These are phyloP conservation scores for Drosophila vallismaia DNA, from an alignment of 2,888 invertebrate species.

Conservation along the genomic window DNA sequence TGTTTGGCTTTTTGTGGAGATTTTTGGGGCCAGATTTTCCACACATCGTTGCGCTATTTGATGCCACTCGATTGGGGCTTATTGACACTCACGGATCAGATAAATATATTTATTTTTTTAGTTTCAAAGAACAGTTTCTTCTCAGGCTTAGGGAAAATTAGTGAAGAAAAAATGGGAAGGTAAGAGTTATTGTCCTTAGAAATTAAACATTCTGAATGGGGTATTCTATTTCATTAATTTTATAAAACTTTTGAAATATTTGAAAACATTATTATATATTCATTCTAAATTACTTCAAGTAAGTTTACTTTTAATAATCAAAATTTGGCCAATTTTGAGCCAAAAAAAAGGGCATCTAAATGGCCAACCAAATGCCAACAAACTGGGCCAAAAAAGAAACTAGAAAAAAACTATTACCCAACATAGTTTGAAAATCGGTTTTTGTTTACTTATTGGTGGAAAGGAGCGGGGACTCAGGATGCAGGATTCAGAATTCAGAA, in stretches of 20 bases:
- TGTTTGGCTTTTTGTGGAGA: slow-evolving; percentile 40
- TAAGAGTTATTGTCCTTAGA: too few species aligned
- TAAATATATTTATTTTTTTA: slow-evolving; percentile 3
- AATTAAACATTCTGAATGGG: too few species aligned
- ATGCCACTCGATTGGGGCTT: slow-evolving; percentile 39
- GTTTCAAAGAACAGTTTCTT: too few species aligned
- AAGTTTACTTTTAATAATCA: too few species aligned
- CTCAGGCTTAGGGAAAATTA: too few species aligned
- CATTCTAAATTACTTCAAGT: too few species aligned
- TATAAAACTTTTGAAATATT: too few species aligned
- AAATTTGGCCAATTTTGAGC: too few species aligned
- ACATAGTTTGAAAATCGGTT: slow-evolving; percentile 31
- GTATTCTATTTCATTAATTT: too few species aligned
- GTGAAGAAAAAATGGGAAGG: too few species aligned
- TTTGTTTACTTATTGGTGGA: slow-evolving; percentile 22
- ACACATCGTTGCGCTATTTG: slow-evolving; percentile 62
- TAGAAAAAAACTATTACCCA: slow-evolving; percentile 26
- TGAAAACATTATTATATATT: too few species aligned
- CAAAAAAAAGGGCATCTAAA: slow-evolving; percentile 5
- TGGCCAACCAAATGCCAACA: background rate
- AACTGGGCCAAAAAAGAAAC: background rate
- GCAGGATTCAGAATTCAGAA: background rate
- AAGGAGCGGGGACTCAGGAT: background rate
- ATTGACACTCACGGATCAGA: slow-evolving; percentile 32
- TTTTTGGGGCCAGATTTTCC: slow-evolving; percentile 67